Percentiles rank a stretch among this genome's conserved stretches.
Evolutionary conservation across 2,888 invertebrate species (phyloP).

Genomic region (Elegia similella): DNA sequence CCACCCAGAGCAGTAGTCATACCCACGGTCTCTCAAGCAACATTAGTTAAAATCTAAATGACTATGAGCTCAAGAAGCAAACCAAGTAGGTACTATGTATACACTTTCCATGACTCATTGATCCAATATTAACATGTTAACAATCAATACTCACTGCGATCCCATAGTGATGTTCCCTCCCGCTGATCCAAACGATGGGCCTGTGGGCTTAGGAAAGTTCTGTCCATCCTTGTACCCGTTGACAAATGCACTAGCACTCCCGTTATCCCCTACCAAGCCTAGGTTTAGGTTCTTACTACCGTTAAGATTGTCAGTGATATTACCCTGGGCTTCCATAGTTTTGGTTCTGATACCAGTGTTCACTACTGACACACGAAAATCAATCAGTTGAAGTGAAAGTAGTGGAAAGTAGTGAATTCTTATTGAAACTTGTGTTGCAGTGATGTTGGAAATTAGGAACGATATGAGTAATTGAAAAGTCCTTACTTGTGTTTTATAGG

Average conservation of each 20-base stretch:
- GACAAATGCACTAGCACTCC: constrained; percentile 14
- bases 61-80: no score
- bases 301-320: constrained; percentile 2
- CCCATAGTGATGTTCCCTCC: constrained; percentile 39
- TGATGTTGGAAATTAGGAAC: background rate
- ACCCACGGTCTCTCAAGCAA: no score
- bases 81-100: no score
- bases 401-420: background rate
- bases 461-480: background rate
- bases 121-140: no score
- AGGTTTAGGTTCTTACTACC: constrained; percentile 11
- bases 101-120: no score
- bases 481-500: background rate
- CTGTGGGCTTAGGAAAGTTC: constrained; percentile 13
- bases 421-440: background rate
- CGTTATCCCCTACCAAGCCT: constrained; percentile 11
- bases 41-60: no score
- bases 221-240: constrained; percentile 16
- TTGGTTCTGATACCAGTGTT: no score
- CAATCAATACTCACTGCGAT: constrained; percentile 43
- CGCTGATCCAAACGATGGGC: constrained; percentile 31
- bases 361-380: no score
- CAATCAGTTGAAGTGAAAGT: background rate
- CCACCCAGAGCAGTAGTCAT: no score
- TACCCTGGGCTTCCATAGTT: constrained; percentile 16